These are phyloP conservation scores for Florisuga fusca DNA, from an alignment of 2,797 vertebrate species.

Conservation along the genomic window DNA sequence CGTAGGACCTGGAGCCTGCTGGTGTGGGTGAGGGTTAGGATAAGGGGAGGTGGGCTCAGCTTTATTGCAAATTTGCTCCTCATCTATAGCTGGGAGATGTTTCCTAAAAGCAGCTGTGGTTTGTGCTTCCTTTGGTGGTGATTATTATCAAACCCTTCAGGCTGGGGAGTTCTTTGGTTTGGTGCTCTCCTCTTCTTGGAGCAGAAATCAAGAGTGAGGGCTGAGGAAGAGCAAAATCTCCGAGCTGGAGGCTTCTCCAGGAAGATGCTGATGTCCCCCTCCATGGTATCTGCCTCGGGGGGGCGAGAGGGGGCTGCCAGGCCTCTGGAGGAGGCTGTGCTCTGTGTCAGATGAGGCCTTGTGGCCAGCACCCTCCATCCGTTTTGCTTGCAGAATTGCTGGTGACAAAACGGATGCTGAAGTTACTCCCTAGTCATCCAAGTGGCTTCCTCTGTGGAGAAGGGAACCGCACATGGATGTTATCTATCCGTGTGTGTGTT, in stretches of 20 bases:
- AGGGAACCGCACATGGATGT: neutral
- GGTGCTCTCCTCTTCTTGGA: neutral
- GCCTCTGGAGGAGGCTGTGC: neutral
- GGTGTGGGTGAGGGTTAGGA: neutral
- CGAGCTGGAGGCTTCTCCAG: neutral
- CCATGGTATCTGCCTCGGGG: neutral
- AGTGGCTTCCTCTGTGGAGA: conserved; percentile 4
- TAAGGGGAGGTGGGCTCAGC: neutral
- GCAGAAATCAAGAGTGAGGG: neutral
- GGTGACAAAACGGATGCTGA: neutral
- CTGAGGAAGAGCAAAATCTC: neutral
- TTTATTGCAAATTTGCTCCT: neutral
- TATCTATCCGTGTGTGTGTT: neutral
- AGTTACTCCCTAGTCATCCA: neutral
- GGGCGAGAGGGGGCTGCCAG: accelerated
- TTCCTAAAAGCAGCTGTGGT: neutral
- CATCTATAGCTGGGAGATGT: neutral
- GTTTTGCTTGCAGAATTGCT: neutral
- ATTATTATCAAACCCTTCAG: neutral
- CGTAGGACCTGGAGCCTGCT: neutral
- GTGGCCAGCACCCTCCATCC: neutral
- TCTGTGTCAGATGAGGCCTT: neutral
- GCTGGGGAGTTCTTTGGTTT: neutral
- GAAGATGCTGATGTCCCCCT: neutral
- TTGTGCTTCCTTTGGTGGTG: neutral